These are phyloP conservation scores for Lithobates pipiens DNA, from an alignment of 2,797 vertebrate species.

Conservation along the genomic window DNA sequence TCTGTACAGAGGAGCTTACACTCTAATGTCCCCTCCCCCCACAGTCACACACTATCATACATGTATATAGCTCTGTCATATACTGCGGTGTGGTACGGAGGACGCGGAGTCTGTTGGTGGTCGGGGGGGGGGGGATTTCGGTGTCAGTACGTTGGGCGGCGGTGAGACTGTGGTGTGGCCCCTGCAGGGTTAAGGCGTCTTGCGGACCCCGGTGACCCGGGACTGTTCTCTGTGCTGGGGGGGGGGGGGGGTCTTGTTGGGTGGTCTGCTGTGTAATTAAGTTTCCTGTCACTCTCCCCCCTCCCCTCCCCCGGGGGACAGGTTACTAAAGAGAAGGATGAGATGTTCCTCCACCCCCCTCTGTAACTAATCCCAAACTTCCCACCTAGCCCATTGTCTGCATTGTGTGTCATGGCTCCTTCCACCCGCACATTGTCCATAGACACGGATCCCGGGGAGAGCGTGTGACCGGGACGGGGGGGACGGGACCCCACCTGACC, in stretches of 20 bases:
- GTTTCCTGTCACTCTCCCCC: slow-evolving; percentile 53
- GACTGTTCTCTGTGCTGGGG: not conserved
- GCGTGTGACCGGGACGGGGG: no score
- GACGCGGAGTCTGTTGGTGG: no score
- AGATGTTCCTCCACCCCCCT: slow-evolving; percentile 5
- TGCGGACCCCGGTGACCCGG: slow-evolving; percentile 17
- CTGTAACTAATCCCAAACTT: slow-evolving; percentile 50
- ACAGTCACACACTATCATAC: no score
- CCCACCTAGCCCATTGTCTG: slow-evolving; percentile 43
- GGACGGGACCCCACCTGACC: no score
- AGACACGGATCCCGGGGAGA: no score
- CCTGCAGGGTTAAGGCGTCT: slow-evolving; percentile 18
- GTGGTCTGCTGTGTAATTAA: slow-evolving; percentile 54
- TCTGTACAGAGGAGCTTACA: no score
- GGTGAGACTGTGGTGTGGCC: not conserved
- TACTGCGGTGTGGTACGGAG: no score
- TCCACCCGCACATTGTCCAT: not conserved
- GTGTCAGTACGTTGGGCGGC: not conserved
- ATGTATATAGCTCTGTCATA: no score
- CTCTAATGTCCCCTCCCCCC: no score
- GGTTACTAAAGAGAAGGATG: slow-evolving; percentile 10
- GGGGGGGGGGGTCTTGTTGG: slow-evolving; percentile 36
- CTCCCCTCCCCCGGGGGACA: slow-evolving; percentile 30
- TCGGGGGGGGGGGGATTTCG: no score
- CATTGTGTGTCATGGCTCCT: slow-evolving; percentile 32